Evolutionary conservation across 2,888 invertebrate genomes (phyloP), one percentile per base, ranked within the genome.

Genomic region (Heliconius hortense): DNA sequence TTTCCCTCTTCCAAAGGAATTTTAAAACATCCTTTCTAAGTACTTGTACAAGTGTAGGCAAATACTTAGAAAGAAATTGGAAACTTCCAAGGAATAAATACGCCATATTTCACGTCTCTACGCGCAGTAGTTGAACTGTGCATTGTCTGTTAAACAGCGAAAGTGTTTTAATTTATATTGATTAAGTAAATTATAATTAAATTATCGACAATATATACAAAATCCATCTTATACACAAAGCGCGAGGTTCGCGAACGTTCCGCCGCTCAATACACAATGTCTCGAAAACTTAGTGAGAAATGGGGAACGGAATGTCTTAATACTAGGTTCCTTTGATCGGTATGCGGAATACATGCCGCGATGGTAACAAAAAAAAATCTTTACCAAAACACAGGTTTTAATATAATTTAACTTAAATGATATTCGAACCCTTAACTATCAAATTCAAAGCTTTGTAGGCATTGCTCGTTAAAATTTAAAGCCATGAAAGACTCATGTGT

Each of bases 381-480:
- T 35, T 35, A 10, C 35, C 35, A 1, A 35, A 10, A 35, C 35
- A 35, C 8, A 35, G 2, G 43, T 48, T 48, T 18, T 48, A 18
- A 48, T 48, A 48, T 18, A 48, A 18, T 48, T 48, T 18, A 48
- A 18, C 15, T 18, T 15, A 24, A 60, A 26, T 39, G 2, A n/a
- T n/a, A 66, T 24, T 66, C 24, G 39, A 39, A 39, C 39, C 39
- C 5, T 11, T 2, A 11, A 39, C 21, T 24, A 39, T 10, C 13
- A 31, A 15, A n/a, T n/a, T 35, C 13, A 31, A 31, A 35, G 31
- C 15, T 39, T 43, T 56, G n/a, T 66, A 66, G 5, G 59, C 24
- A 39, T 24, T 56, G 13, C 69, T 69, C 53, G 69, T 69, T 56
- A 56, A 31, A 56, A 56, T 56, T 39, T 56, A 69, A 56, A 69